Evolutionary conservation across 2,888 invertebrate genomes (phyloP), one percentile per base, ranked within the genome.

Genomic region (Melanostoma scalare): DNA sequence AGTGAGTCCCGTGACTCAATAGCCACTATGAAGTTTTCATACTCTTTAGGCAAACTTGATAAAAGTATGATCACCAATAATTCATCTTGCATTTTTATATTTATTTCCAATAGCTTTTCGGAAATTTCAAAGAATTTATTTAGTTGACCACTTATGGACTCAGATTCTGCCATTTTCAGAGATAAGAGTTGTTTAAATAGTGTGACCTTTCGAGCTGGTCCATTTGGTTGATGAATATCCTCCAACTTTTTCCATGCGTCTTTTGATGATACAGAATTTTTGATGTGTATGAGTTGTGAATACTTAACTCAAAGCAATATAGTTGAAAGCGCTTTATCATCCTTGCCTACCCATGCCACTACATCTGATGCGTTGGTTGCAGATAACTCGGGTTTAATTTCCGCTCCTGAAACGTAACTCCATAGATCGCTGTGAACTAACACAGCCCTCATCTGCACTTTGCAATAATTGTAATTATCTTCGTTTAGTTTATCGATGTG

Each of bases 231-330:
- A 20, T 20, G 1, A 20, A 20, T 20, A 20, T 20, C 20, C 20
- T 20, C 20, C 20, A 20, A 20, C 20, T 20, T 20, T 20, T 20
- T 20, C 20, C 20, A 20, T 20, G 20, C 20, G 20, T 20, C 20
- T 20, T 20, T 20, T 20, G 20, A 20, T 20, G 20, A 20, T 20
- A 20, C 20, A 20, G 20, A 20, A 20, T n/a, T 67, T 38, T 36
- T 74, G 3, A 69, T 44, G 44, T 75, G 67, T 0, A 69, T 53
- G n/a, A 81, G 6, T 40, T 81, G 67, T n/a, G 75, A 75, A 35
- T 73, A 48, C 44, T 76, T 76, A 30, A 78, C 48, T 30, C 71
- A 35, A 5, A 78, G 56, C 38, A 72, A 56, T 44, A 78, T 78
- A 3, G 71, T 71, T 30, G 77, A 63, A 8, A 65, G 6, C 1